Conservation (phyloP, 2,797 vertebrate species). For the Ciconia nigra region DNA sequence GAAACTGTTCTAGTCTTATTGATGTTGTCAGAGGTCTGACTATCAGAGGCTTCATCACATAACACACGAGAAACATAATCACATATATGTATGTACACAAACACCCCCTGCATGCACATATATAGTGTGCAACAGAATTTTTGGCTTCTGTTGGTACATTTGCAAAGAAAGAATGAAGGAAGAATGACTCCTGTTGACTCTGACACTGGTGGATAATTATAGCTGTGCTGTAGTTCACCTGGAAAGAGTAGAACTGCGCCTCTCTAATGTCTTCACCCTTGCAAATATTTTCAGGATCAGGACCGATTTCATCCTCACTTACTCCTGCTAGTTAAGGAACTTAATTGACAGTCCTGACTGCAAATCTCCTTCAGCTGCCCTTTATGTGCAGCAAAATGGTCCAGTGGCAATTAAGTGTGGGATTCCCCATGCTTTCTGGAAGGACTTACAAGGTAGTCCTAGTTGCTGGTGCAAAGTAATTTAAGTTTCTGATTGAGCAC, state of each 20-base stretch:
- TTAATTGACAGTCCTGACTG: neutral
- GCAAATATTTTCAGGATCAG: neutral
- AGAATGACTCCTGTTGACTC: neutral
- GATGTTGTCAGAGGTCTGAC: neutral
- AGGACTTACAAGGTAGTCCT: neutral
- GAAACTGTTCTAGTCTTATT: neutral
- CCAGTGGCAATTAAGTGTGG: neutral
- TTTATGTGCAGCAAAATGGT: neutral
- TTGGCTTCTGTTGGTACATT: neutral
- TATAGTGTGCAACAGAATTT: neutral
- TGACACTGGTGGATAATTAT: neutral
- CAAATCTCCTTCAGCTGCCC: neutral
- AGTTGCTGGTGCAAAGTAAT: neutral
- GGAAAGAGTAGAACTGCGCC: neutral
- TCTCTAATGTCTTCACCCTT: neutral
- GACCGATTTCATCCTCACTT: neutral
- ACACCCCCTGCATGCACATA: rapidly evolving
- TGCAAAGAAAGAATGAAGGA: neutral
- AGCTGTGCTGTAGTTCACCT: neutral
- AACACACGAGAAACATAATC: neutral
- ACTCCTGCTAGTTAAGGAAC: neutral
- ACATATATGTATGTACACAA: neutral
- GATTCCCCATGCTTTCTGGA: neutral
- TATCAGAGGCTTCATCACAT: neutral
- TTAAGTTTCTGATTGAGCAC: neutral